Evolutionary conservation across 2,797 vertebrate genomes (phyloP), one percentile per base, ranked within the genome.

Genomic region (Myripristis murdjan): DNA sequence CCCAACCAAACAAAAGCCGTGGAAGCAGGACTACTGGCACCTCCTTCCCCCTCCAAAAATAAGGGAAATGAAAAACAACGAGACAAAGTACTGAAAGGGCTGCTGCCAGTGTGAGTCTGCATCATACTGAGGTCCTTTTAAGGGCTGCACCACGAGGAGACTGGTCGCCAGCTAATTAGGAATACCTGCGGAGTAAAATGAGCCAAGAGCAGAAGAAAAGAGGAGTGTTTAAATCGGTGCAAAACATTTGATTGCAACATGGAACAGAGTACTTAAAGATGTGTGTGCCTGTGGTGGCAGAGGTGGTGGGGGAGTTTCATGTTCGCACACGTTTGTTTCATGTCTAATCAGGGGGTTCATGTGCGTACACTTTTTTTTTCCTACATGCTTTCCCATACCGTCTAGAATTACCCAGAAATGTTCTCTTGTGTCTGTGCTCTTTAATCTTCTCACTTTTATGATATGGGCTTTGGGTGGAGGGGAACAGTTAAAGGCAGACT

Each of bases 341-440:
- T 15, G 37, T 39, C 37, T 82, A 59, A 70, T 83, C 57, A 16
- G 4, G 10, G 33, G 79, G 56, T 65, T 83, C 64, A 66, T 64
- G 59, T 63, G 47, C 31, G 47, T 41, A 51, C 51, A 73, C 62
- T 20, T 81, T 80, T 83, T 83, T n/a, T 77, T 64, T 64, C 20
- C 58, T 46, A 14, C 71, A 64, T 53, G 16, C 63, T 69, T 81
- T 85, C 78, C 73, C 76, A 89, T 64, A 74, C 49, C 22, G 35
- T 71, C 39, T 69, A 39, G 48, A 75, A 48, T 83, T 87, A 77
- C 69, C 53, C 73, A 73, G 22, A 53, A 75, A 77, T 80, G 58
- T 84, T 64, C 75, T 78, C 66, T 70, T 81, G 33, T 63, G 67
- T 76, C 65, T 85, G 37, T 4, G 1, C 44, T 66, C 24, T 75